Evolutionary conservation across 2,113 vertebrate genomes (phyloP), one percentile per base, ranked within the genome.

Genomic region (Leptocoma aspasia): DNA sequence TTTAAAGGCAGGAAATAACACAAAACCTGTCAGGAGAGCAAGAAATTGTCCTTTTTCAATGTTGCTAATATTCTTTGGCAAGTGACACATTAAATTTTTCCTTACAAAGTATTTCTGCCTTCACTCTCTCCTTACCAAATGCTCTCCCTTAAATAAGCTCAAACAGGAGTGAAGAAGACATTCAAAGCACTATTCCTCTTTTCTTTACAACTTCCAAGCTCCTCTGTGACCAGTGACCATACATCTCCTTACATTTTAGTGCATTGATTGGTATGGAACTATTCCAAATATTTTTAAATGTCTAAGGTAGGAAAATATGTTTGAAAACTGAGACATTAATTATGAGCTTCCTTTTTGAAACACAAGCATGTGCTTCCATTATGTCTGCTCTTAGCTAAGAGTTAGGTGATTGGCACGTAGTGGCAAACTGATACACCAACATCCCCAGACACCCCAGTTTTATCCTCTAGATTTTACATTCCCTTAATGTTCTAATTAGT

Each of bases 1-100:
- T 53, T 82, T 69, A 85, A 82, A 78, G 49, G n/a, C 26, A 95
- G 41, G 73, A 94, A 95, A 92, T 69, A 92, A 89, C 77, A 89
- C 41, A 92, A 95, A 95, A 86, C 12, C 70, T 91, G 61, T 52
- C 69, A 75, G 31, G 24, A 73, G 13, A 68, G 45, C 9, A 91
- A 94, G 57, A 91, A 94, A 78, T 14, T 44, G 47, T 77, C 47
- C 71, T 92, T 90, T 90, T 82, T 70, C 86, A 56, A 27, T 13
- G 44, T 64, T 86, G 52, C 71, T 73, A 86, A 88, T 27, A 39
- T 81, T 88, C 56, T 78, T 73, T 53, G 56, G 42, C 54, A 92
- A 92, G 45, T 63, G 44, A 78, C 73, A 86, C 23, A 8, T 44
- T 30, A 65, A 31, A 37, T 7, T 85, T 89, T 85, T 84, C 77